These are phyloP conservation scores for Apodemia mormo DNA, from an alignment of 2,888 invertebrate genomes.

Conservation along the genomic window DNA sequence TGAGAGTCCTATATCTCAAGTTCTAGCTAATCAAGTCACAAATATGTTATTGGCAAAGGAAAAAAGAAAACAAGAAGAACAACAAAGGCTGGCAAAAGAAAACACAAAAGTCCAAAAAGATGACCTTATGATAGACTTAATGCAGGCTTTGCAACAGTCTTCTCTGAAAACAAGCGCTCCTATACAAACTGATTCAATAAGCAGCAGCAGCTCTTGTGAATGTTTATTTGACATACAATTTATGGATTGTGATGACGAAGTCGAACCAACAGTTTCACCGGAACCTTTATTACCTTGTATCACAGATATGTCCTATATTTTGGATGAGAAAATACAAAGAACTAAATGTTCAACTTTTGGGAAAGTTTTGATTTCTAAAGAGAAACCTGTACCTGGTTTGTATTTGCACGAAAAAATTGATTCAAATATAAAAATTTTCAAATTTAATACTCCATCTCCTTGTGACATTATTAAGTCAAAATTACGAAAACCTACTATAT, in stretches of 20 bases:
- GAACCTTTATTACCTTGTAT: slow-evolving; percentile 50
- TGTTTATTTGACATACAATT: slow-evolving; percentile 51
- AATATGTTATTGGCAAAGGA: slow-evolving; percentile 70
- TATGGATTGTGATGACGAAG: slow-evolving; percentile 40
- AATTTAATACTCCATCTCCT: slow-evolving; percentile 62
- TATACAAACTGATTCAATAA: slow-evolving; percentile 38
- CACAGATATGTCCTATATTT: slow-evolving; percentile 61
- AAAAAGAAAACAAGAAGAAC: slow-evolving; percentile 51
- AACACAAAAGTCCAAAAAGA: slow-evolving; percentile 48
- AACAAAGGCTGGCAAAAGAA: slow-evolving; percentile 49
- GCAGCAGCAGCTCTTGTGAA: slow-evolving; percentile 56
- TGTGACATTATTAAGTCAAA: slow-evolving; percentile 61
- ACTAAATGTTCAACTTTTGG: slow-evolving; percentile 63
- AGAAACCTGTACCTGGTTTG: slow-evolving; percentile 56
- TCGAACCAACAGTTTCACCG: slow-evolving; percentile 32
- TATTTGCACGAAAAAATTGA: slow-evolving; percentile 50
- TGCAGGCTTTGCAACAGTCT: slow-evolving; percentile 51
- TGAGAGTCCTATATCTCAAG: slow-evolving; percentile 51
- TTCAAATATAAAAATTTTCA: slow-evolving; percentile 51
- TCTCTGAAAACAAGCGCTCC: slow-evolving; percentile 37
- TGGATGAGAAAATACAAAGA: slow-evolving; percentile 48
- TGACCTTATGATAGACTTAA: slow-evolving; percentile 59
- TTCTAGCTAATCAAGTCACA: slow-evolving; percentile 59
- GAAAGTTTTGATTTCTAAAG: slow-evolving; percentile 55
- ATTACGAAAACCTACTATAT: slow-evolving; percentile 45